Percentiles rank a stretch among this genome's conserved stretches.
Conservation (phyloP, 2,797 vertebrate species). For the Crenuchus spilurus region DNA sequence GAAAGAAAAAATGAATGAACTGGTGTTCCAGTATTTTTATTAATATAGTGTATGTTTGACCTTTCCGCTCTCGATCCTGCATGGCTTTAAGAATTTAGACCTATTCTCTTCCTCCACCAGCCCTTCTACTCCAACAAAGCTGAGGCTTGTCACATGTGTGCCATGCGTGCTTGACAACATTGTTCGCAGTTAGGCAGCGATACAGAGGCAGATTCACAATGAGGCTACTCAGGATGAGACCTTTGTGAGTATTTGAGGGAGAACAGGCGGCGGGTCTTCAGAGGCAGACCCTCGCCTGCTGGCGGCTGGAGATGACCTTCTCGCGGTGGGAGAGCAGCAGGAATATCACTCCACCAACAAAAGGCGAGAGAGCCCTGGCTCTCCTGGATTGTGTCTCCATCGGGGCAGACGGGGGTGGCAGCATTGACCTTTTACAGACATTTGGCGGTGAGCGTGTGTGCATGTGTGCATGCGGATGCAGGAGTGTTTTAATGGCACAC, state of each 20-base stretch:
- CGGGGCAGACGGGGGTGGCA: constrained; percentile 57
- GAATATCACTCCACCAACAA: constrained; percentile 57
- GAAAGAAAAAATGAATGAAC: too few relatives aligned
- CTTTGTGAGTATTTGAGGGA: constrained; percentile 47
- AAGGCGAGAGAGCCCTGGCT: constrained; percentile 46
- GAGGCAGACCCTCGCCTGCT: constrained; percentile 50
- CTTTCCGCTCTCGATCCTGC: neutral
- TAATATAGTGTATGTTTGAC: too few relatives aligned
- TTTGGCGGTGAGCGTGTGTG: constrained; percentile 33
- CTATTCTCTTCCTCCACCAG: neutral
- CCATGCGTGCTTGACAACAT: constrained; percentile 40
- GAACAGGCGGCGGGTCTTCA: constrained; percentile 48
- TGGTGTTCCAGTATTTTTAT: too few relatives aligned
- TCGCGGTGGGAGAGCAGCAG: constrained; percentile 50
- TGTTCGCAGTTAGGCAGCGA: constrained; percentile 27
- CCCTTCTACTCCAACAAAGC: neutral
- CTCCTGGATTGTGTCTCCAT: constrained; percentile 51
- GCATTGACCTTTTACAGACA: constrained; percentile 63
- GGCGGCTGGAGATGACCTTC: constrained; percentile 64
- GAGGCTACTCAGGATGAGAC: constrained; percentile 53
- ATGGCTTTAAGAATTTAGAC: neutral
- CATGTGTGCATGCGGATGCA: constrained; percentile 25
- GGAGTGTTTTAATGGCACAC: constrained; percentile 36
- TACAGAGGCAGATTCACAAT: constrained; percentile 44
- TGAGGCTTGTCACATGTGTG: constrained; percentile 26